Evolutionary conservation across 2,113 vertebrate genomes (phyloP), one percentile per base, ranked within the genome.

Genomic region (human): DNA sequence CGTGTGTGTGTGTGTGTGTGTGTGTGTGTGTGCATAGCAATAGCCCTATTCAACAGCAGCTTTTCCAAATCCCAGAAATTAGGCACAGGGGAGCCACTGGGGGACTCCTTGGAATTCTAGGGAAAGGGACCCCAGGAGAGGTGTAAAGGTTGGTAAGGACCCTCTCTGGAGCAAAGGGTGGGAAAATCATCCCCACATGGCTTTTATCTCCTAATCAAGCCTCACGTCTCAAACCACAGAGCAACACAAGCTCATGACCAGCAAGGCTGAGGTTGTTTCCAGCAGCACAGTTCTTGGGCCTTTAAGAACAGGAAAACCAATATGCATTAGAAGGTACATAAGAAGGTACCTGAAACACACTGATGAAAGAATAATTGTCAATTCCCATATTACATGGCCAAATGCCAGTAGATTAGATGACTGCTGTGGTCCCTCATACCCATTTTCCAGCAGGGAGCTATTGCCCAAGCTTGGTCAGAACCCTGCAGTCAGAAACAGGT

Each of bases 1-100:
- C 38, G 14, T 0, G 8, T 6, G 0, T 22, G 3, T 78, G 7
- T n/a, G 35, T n/a, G 38, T 12, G 1, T 72, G 7, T 40, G 50
- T 16, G 14, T 13, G 48, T 13, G 5, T 17, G 3, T 78, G 9
- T n/a, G 30, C 7, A 52, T 6, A 66, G 38, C 16, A 25, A 4
- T 0, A 1, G n/a, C 5, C 43, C 25, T 40, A 6, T 45, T 35
- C 25, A 35, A 89, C 0, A 73, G 48, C 5, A 38, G 8, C 17
- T 70, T 70, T 79, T 83, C 80, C 38, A 43, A 57, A 38, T 30
- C 8, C 57, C 43, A 80, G n/a, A 38, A 86, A 52, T 55, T 17
- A 85, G 38, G 25, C 2, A 14, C 2, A 50, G 25, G 0, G 38
- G 23, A 55, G 16, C 40, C 70, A 55, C 18, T 3, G 1, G 1